Evolutionary conservation across 64 coral and sea anemone species (phyloP).

Genomic region (Stylophora pistillata): DNA sequence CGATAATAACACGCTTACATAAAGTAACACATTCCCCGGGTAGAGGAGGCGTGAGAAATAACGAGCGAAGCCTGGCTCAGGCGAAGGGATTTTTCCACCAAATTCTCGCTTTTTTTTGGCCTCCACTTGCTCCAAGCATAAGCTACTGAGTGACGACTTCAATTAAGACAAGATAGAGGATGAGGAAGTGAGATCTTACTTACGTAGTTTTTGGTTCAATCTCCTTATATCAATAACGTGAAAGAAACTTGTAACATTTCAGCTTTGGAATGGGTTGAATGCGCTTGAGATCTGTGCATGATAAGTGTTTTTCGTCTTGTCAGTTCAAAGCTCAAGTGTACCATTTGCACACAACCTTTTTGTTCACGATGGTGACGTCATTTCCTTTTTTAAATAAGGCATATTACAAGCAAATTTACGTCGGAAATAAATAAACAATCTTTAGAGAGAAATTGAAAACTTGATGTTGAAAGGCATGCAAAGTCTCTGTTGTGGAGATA

Average conservation of each 20-base stretch:
- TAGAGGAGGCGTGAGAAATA: too few species aligned
- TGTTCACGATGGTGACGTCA: not conserved
- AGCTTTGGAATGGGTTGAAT: not conserved
- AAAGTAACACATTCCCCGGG: too few species aligned
- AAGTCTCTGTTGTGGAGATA: not conserved
- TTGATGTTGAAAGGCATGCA: not conserved
- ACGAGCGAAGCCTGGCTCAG: too few species aligned
- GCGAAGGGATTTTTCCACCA: too few species aligned
- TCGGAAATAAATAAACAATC: not conserved
- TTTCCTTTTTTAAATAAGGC: not conserved
- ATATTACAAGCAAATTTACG: not conserved
- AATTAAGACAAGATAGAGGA: too few species aligned
- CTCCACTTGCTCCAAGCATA: too few species aligned
- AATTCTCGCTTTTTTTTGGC: too few species aligned
- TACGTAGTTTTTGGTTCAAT: not conserved
- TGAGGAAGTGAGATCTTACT: not conserved
- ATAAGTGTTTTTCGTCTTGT: not conserved
- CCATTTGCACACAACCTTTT: not conserved
- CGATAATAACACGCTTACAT: too few species aligned
- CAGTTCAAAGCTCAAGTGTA: not conserved
- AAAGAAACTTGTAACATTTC: not conserved
- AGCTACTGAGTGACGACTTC: too few species aligned
- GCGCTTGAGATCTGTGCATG: too few species aligned
- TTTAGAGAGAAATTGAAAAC: not conserved
- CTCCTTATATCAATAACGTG: not conserved